Percentiles rank a stretch among this genome's conserved stretches.
phyloP scores from a whole-genome alignment of 2,113 vertebrate species.

The Nothocercus nigrocapillus region DNA sequence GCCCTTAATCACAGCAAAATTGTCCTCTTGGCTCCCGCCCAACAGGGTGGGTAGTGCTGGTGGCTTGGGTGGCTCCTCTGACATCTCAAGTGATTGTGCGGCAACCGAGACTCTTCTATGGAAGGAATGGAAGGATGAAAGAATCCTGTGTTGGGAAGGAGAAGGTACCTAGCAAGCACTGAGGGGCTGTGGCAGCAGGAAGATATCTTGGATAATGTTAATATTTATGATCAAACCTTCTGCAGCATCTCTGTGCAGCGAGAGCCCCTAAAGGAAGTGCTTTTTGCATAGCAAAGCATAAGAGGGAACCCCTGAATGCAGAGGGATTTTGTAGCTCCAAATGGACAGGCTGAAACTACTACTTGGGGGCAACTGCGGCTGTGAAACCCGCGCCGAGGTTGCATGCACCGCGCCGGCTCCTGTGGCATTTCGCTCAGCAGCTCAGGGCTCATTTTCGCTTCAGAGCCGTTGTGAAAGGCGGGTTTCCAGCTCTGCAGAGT shows the following conservation, averaged over 20 bases:
- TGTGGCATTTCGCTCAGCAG: conserved; percentile 27
- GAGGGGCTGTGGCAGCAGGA: not conserved
- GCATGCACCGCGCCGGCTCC: not conserved
- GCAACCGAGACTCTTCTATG: not conserved
- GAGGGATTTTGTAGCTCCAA: conserved; percentile 23
- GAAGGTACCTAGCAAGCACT: not conserved
- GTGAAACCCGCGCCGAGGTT: conserved; percentile 9
- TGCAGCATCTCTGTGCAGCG: not conserved
- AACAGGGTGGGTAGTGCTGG: not conserved
- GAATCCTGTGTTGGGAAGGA: not conserved
- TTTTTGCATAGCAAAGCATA: conserved; percentile 49
- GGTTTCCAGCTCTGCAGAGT: conserved; percentile 8
- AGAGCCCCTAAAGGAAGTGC: conserved; percentile 23
- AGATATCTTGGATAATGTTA: not conserved
- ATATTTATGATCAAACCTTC: not conserved
- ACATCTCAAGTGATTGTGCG: rapidly evolving
- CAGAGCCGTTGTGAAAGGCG: not conserved
- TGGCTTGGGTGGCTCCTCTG: not conserved
- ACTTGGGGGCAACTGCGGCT: not conserved
- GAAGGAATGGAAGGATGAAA: not conserved
- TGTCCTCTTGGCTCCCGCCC: not conserved
- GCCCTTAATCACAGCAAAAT: not conserved
- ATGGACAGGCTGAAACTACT: not conserved
- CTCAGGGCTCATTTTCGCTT: conserved; percentile 27
- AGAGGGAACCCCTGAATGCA: not conserved